phyloP scores from a whole-genome alignment of 2,888 invertebrate genomes.

The Tortricodes alternella region DNA sequence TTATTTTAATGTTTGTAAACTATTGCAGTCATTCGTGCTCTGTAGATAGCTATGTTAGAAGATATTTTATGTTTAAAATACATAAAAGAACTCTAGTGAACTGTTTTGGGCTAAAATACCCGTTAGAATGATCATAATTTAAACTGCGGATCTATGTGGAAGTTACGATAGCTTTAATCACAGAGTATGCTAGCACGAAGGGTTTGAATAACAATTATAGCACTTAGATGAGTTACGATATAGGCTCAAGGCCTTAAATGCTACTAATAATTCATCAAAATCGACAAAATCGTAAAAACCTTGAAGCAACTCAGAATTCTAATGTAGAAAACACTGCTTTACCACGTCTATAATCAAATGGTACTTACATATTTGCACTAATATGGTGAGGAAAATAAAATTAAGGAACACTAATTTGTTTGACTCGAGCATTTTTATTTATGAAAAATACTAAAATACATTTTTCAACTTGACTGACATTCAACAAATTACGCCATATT shows the following conservation, averaged over 20 bases:
- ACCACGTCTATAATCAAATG: slow-evolving; percentile 3
- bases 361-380: slow-evolving; percentile 65
- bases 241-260: slow-evolving; percentile 10
- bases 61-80: too few relatives aligned
- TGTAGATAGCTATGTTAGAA: too few relatives aligned
- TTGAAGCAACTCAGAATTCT: slow-evolving; percentile 35
- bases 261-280: slow-evolving; percentile 20
- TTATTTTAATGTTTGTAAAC: too few relatives aligned
- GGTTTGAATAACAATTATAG: background rate
- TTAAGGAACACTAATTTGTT: slow-evolving; percentile 54
- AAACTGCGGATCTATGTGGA: background rate
- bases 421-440: slow-evolving; percentile 72
- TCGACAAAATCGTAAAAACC: slow-evolving; percentile 25
- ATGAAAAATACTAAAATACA: slow-evolving; percentile 35
- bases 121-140: background rate
- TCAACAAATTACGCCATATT: slow-evolving; percentile 70
- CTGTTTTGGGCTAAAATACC: too few relatives aligned
- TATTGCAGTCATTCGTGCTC: too few relatives aligned
- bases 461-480: slow-evolving; percentile 59
- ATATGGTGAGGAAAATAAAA: slow-evolving; percentile 51
- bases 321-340: slow-evolving; percentile 31
- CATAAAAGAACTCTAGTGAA: too few relatives aligned
- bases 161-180: background rate
- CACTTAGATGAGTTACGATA: background rate
- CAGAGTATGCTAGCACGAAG: background rate